Evolutionary conservation across 2,113 vertebrate species (phyloP).

Genomic region (Oncorhynchus gorbuscha): DNA sequence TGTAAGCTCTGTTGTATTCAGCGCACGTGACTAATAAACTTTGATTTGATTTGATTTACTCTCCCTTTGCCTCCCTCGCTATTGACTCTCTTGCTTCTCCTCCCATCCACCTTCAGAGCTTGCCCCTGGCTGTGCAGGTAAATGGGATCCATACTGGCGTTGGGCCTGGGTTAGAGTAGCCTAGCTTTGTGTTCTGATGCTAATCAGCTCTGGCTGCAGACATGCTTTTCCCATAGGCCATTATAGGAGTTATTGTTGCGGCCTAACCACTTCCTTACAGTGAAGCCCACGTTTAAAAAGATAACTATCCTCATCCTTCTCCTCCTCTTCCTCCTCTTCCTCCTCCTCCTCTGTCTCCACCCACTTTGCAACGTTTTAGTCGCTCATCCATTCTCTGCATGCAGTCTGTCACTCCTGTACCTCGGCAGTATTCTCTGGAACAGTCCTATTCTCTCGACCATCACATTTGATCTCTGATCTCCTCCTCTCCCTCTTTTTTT

Average conservation of each 20-base stretch:
- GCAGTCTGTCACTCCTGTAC: constrained; percentile 28
- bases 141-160: constrained; percentile 56
- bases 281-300: constrained; percentile 45
- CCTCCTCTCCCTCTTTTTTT: constrained; percentile 9
- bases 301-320: constrained; percentile 30
- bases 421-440: no score
- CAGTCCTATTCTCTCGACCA: no score
- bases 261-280: constrained; percentile 68
- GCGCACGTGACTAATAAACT: no score
- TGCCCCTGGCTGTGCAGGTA: constrained; percentile 26
- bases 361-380: not conserved
- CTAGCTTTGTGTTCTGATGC: constrained; percentile 37
- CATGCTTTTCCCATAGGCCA: constrained; percentile 62
- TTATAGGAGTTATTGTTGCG: constrained; percentile 64
- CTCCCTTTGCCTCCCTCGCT: no score
- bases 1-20: no score
- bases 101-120: not conserved
- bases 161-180: not conserved
- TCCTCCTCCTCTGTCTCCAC: not conserved
- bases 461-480: no score
- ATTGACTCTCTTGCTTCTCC: no score
- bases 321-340: no score
- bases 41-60: no score
- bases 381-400: constrained; percentile 2
- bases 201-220: constrained; percentile 61